These are phyloP conservation scores for Grapholita molesta DNA, from an alignment of 1,140 invertebrate species.

Conservation along the genomic window DNA sequence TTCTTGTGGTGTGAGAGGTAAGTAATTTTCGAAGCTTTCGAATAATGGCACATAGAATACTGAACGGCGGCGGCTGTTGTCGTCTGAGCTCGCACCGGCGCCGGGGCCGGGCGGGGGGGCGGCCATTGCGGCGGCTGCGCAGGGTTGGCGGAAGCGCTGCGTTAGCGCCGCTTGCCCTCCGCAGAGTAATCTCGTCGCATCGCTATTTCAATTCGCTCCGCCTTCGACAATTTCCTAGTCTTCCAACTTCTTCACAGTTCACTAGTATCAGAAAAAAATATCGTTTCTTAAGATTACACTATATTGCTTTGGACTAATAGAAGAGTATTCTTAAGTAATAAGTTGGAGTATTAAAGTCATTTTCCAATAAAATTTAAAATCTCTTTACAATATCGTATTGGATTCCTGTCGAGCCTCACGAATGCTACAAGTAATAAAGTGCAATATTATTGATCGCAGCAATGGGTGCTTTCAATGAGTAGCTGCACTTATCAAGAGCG, in stretches of 20 bases:
- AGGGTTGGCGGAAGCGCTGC: slow-evolving; percentile 54
- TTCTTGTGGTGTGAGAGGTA: slow-evolving; percentile 67
- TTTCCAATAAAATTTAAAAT: neutral
- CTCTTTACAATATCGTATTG: neutral
- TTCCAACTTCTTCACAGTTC: slow-evolving; percentile 9
- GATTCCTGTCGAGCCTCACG: neutral
- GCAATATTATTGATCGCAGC: slow-evolving; percentile 49
- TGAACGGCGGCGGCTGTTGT: slow-evolving; percentile 75
- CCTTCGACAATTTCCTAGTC: slow-evolving; percentile 40
- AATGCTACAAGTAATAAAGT: neutral
- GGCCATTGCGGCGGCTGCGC: slow-evolving; percentile 47
- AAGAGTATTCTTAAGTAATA: slow-evolving; percentile 25
- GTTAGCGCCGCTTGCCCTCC: slow-evolving; percentile 49
- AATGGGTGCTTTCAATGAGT: slow-evolving; percentile 38
- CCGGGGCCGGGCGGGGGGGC: slow-evolving; percentile 48
- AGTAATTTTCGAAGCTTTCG: slow-evolving; percentile 75
- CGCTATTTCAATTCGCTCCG: slow-evolving; percentile 53
- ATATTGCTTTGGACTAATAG: neutral
- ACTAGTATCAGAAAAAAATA: neutral
- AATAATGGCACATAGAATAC: slow-evolving; percentile 81
- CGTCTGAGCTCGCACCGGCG: slow-evolving; percentile 48
- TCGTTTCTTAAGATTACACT: neutral
- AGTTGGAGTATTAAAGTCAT: slow-evolving; percentile 36
- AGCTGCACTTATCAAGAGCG: slow-evolving; percentile 55
- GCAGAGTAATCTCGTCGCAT: slow-evolving; percentile 43